Base-by-base conservation (phyloP, 2,888 invertebrate species). In the Barypeithes pellucidus region DNA sequence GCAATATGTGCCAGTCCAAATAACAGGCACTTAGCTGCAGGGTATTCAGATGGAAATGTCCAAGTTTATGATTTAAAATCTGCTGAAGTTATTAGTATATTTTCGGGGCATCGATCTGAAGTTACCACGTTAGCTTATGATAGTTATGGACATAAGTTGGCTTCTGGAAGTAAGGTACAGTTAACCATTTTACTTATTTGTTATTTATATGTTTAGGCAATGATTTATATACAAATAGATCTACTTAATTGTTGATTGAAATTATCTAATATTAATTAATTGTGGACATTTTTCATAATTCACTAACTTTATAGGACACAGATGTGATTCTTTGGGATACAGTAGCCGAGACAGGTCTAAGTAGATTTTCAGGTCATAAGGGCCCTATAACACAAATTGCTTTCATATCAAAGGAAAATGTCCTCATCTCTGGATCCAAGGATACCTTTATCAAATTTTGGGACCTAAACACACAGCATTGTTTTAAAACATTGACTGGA, bases 371-470 rank as follows among this genome's bases (percentile, higher is more conserved):
- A 82, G 98, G 98, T 0, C 99, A 99, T 86, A 97, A 96, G 85
- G 96, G 94, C 18, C 90, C 91, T 0, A 89, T 99, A 16, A 99
- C 98, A 0, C 93, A 95, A 87, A 87, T 93, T 0, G 87, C 91
- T 7, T 95, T 95, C 81, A 89, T 95, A 84, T 89, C 90, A 70
- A 88, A 91, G 69, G 89, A 90, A 77, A 90, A 92, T 78, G 89
- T 93, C 76, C 85, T 96, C 8, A 88, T 96, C 7, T 94, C 95
- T 80, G 91, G 94, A 41, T 97, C 98, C 0, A 97, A 96, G 85
- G 99, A 99, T 84, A 94, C 95, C 8, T 95, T 95, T 84, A 91
- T 99, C 0, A 99, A 98, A 86, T 96, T 99, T 85, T 99, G 99
- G 99, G 96, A 99, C 85, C 88, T 99, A 77, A 94, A 95, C 78